These are phyloP conservation scores for Eleutherodactylus coqui DNA, from an alignment of 2,797 vertebrate genomes.

Conservation along the genomic window DNA sequence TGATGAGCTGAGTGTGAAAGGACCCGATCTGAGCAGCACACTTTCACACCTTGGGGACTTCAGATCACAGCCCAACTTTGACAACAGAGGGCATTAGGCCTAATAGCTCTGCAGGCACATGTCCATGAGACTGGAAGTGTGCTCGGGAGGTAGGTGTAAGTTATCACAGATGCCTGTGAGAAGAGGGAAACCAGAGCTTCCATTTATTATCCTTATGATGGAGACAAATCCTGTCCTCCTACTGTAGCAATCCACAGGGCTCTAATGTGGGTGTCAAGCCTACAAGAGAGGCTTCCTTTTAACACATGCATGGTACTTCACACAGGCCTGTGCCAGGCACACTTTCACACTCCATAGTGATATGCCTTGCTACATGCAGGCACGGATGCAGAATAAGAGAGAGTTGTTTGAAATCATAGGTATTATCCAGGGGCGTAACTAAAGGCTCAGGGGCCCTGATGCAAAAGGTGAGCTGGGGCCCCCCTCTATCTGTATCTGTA, in stretches of 20 bases:
- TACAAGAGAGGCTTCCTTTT: not conserved
- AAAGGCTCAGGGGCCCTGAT: too few species aligned
- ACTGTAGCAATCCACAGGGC: not conserved
- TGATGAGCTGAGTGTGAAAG: conserved; percentile 27
- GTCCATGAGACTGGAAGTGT: conserved; percentile 44
- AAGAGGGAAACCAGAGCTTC: not conserved
- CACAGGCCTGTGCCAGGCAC: conserved; percentile 16
- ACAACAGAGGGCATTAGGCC: conserved; percentile 19
- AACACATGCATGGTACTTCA: not conserved
- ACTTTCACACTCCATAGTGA: conserved; percentile 11
- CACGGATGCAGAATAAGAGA: not conserved
- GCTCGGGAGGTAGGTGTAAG: conserved; percentile 18
- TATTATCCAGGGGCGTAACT: not conserved
- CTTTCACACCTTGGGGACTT: conserved; percentile 39
- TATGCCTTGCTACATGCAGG: not conserved
- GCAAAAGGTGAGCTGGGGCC: too few species aligned
- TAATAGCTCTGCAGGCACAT: conserved; percentile 17
- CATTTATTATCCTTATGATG: not conserved
- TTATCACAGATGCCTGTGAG: not conserved
- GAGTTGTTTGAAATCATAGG: not conserved
- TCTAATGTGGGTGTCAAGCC: not conserved
- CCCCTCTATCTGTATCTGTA: too few species aligned
- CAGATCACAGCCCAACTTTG: conserved; percentile 13
- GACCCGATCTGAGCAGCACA: conserved; percentile 29
- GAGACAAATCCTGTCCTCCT: not conserved